Base-by-base conservation (phyloP, 2,113 vertebrate genomes). In the Ammospiza caudacuta region DNA sequence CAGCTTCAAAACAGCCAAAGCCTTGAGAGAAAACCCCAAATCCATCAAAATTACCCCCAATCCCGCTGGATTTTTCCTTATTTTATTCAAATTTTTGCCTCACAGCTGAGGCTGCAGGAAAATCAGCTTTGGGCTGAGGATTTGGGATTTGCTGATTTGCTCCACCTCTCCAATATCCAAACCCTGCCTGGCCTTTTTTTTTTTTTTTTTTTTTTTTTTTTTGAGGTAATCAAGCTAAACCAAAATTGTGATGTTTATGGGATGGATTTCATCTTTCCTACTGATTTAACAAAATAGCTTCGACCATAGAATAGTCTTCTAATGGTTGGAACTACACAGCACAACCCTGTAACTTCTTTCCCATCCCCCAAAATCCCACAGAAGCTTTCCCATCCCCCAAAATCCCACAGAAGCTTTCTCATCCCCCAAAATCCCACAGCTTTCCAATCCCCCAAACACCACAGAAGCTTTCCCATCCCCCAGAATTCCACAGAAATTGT, bases 231-330 rank as follows among this genome's bases (percentile, higher is more conserved):
- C 58, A 59, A 37, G n/a, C 15, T 4, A 16, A 54, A 51, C 0
- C 19, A 27, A 63, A 35, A 16, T 1, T 12, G 11, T 5, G 35
- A 18, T 0, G 13, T 52, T 28, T 27, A 10, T 33, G 16, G 6
- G 15, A 25, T 5, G 57, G 58, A 28, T 83, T 76, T 31, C 3
- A 43, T 2, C 12, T n/a, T 37, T 43, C 22, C 39, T 29, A 9
- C 31, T 11, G 70, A 18, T 22, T 18, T 5, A 35, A 54, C 25
- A 9, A 16, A 55, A 21, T 2, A 1, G 2, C 1, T n/a, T 5
- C 9, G 21, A 4, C n/a, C 9, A 2, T 0, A 16, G 27, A 39
- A 43, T 0, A 2, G 7, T 5, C 11, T 17, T 2, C 9, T 47
- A 67, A 27, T n/a, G 8, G 22, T 4, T 67, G 44, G 64, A 35